Percentiles rank a stretch among this genome's conserved stretches.
Evolutionary conservation across 2,797 vertebrate species (phyloP).

Genomic region (Chrysocyon brachyurus): DNA sequence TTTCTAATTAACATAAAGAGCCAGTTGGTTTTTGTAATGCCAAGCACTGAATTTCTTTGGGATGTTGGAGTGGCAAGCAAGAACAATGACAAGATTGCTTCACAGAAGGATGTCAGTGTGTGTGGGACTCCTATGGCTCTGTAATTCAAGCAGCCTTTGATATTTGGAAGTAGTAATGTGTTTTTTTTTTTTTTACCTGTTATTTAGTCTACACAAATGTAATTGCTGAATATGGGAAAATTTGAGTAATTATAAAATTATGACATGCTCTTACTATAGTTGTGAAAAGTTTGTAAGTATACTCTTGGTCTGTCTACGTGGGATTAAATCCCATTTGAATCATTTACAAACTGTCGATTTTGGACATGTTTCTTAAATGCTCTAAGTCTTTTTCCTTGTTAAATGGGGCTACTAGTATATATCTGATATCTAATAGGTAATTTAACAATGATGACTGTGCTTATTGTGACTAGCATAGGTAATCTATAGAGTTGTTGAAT

Average conservation of each 20-base stretch:
- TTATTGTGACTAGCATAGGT: not conserved
- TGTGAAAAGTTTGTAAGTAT: not conserved
- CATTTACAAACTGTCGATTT: conserved; percentile 1
- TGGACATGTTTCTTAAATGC: not conserved
- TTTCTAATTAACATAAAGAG: not conserved
- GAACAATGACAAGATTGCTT: not conserved
- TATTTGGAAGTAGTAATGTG: not conserved
- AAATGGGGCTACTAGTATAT: not conserved
- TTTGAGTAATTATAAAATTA: conserved; percentile 14
- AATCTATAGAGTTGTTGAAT: not conserved
- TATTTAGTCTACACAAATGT: not conserved
- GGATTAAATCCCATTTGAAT: conserved; percentile 14
- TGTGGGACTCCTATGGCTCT: not conserved
- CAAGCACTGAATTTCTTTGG: not conserved
- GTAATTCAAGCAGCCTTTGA: not conserved
- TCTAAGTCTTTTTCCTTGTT: not conserved
- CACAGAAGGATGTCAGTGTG: not conserved
- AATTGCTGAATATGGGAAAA: conserved; percentile 53
- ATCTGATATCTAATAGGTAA: not conserved
- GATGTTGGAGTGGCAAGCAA: not conserved
- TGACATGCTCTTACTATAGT: not conserved
- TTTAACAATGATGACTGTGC: not conserved
- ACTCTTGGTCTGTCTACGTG: not conserved
- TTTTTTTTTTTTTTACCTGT: not conserved
- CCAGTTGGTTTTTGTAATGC: not conserved